phyloP scores from a whole-genome alignment of 37 sponge, comb jelly and placozoan genomes.

The Geodia barretti region DNA sequence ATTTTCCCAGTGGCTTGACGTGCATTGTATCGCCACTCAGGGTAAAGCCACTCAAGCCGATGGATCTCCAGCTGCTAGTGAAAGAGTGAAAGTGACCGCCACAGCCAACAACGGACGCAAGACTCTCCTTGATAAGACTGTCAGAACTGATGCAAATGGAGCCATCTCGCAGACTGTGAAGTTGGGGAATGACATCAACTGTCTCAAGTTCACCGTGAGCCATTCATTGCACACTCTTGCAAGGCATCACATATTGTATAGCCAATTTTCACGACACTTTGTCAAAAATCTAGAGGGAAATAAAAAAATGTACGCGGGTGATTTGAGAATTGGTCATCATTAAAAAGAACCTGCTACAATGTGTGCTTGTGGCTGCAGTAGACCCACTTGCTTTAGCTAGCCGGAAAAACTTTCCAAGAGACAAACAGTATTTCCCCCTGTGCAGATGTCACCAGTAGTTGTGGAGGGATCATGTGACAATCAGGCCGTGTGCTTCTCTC shows the following conservation, averaged over 20 bases:
- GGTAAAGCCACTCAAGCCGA: constrained; percentile 26
- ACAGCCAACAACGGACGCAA: constrained; percentile 44
- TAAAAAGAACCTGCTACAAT: too few relatives aligned
- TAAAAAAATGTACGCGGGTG: too few relatives aligned
- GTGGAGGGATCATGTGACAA: constrained; percentile 18
- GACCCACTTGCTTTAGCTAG: too few relatives aligned
- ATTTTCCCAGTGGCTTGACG: too few relatives aligned
- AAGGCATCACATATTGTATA: background rate
- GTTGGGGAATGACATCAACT: constrained; percentile 44
- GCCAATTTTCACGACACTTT: too few relatives aligned
- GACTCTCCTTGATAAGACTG: background rate
- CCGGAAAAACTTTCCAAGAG: too few relatives aligned
- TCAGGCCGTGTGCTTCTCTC: constrained; percentile 36
- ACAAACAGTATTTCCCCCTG: background rate
- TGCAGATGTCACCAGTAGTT: background rate
- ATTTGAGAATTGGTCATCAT: too few relatives aligned
- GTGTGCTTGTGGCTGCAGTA: too few relatives aligned
- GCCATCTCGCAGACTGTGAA: background rate
- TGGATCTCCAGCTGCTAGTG: constrained; percentile 26
- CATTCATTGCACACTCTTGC: background rate
- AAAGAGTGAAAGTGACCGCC: background rate
- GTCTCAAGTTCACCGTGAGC: constrained; percentile 41
- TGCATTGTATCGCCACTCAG: too few relatives aligned
- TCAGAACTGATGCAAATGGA: constrained; percentile 2
- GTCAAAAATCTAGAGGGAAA: too few relatives aligned